phyloP scores from a whole-genome alignment of 2,888 invertebrate genomes.

The Hyppa rectilinea region DNA sequence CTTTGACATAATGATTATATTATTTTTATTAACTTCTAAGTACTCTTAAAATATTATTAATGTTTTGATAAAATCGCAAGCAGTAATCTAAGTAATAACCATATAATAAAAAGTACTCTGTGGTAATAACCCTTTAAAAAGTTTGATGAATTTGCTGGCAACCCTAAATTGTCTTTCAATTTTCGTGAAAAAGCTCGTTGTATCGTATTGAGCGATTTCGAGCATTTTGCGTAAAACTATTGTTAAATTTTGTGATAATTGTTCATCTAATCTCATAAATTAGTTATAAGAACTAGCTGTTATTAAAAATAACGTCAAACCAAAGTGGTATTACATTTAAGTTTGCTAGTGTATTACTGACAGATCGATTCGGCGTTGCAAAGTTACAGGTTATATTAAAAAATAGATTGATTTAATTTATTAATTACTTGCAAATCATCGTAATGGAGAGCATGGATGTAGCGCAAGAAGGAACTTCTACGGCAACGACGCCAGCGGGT shows the following conservation, averaged over 20 bases:
- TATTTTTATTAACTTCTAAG: not conserved
- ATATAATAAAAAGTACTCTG: too few relatives aligned
- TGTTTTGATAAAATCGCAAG: not conserved
- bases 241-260: conserved; percentile 72
- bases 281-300: conserved; percentile 63
- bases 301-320: conserved; percentile 58
- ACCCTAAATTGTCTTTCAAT: conserved; percentile 72
- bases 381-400: conserved; percentile 84
- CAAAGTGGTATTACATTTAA: conserved; percentile 57
- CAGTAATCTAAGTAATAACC: too few relatives aligned
- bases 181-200: conserved; percentile 77
- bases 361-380: conserved; percentile 85
- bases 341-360: conserved; percentile 70
- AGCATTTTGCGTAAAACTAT: conserved; percentile 72
- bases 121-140: conserved; percentile 14
- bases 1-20: too few relatives aligned
- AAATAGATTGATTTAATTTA: conserved; percentile 71
- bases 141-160: conserved; percentile 60
- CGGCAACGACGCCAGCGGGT: conserved; percentile 83
- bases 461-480: conserved; percentile 85
- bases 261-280: conserved; percentile 63
- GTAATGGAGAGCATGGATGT: conserved; percentile 90
- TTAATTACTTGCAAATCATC: conserved; percentile 73
- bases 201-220: conserved; percentile 71
- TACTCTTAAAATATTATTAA: not conserved